Base-by-base conservation (phyloP, 2,797 vertebrate species). In the Pyrocephalus nanus region DNA sequence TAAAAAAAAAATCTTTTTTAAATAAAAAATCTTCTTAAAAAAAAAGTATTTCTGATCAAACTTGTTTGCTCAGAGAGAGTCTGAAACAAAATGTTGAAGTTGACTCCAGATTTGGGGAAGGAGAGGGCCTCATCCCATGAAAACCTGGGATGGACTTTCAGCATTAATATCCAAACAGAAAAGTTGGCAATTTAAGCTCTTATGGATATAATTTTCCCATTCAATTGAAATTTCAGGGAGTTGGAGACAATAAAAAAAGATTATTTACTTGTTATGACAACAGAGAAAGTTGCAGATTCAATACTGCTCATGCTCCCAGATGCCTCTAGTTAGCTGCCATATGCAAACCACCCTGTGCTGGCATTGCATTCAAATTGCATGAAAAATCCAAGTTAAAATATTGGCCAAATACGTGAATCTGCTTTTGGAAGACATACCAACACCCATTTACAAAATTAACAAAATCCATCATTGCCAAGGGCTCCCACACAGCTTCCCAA, bases 401-500 rank as follows among this genome's bases (percentile, higher is more conserved):
- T 57, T 57, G 86, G 88, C 83, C 88, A 96, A 93, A 84, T 82
- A 42, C 0, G 0, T 81, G 79, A 93, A 77, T 83, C 58, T 88
- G 73, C 90, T 78, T 84, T 94, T 90, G 92, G 95, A 90, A 88
- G 83, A 57, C 64, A 75, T 2, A 90, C 8, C 80, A 78, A 73
- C 32, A 38, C 21, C 67, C 76, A 94, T 78, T 91, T 94, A 84
- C 62, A 90, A 92, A 93, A 95, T 95, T 93, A 95, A 80, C 89
- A 62, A 78, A 89, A 87, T 69, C 79, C 51, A 19, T 83, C 73
- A 42, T 3, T 90, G 91, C 92, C 91, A 90, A 90, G 70, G 81
- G 62, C 79, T 93, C 87, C 85, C 51, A 82, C 66, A 0, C 74
- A 66, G 86, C 80, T 73, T 93, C 62, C 74, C 27, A 4, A 72